Conservation (phyloP, 30 jellyfish, hydroid and myxozoan species). For the Haliclystus octoradiatus region DNA sequence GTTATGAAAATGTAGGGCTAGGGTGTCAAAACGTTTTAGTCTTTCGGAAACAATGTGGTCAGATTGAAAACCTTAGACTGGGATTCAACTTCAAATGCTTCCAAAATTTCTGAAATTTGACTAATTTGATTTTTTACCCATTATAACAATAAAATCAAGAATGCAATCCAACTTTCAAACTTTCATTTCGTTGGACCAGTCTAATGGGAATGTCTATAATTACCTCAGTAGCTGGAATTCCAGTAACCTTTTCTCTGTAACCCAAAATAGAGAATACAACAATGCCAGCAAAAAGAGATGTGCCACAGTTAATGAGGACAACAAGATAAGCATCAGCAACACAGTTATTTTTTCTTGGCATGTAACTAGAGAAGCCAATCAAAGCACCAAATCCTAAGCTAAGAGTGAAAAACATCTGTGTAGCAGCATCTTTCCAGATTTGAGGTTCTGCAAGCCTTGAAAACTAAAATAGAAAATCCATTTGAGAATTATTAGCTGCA, state of each 20-base stretch:
- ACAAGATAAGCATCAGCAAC: constrained; percentile 77
- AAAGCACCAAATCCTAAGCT: constrained; percentile 94
- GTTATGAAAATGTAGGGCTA: no score
- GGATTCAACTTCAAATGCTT: no score
- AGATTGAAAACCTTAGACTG: no score
- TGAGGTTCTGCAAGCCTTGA: constrained; percentile 49
- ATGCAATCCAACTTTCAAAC: no score
- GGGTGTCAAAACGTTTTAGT: no score
- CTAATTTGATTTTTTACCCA: no score
- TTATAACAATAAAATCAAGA: no score
- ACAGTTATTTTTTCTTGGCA: constrained; percentile 87
- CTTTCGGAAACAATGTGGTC: no score
- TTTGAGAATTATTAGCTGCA: no score
- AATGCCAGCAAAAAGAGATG: constrained; percentile 87
- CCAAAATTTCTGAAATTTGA: no score
- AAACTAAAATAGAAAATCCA: constrained; percentile 45
- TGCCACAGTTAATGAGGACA: constrained; percentile 68
- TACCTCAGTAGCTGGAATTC: constrained; percentile 75
- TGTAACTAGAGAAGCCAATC: constrained; percentile 88
- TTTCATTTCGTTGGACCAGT: no score
- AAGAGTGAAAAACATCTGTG: constrained; percentile 91
- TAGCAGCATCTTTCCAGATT: constrained; percentile 97
- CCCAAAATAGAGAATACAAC: constrained; percentile 92
- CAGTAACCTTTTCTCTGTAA: constrained; percentile 51
- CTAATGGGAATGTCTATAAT: no score